Percentiles rank a stretch among this genome's conserved stretches.
phyloP scores from a whole-genome alignment of 1,140 invertebrate genomes.

The Papilio polyxenes region DNA sequence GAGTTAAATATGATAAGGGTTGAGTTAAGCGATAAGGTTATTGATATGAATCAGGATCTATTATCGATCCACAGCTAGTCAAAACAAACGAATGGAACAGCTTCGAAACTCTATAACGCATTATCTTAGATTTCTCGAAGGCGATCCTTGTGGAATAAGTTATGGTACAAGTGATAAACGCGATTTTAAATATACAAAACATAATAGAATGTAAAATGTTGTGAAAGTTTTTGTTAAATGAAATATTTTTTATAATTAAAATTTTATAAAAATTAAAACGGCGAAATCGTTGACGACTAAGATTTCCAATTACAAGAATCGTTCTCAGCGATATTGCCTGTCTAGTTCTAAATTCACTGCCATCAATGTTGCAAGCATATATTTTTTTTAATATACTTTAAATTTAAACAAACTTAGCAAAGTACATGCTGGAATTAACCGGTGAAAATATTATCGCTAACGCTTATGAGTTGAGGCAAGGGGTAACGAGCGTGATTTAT shows the following conservation, averaged over 20 bases:
- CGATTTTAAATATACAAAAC: neutral
- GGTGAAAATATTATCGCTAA: slow-evolving; percentile 16
- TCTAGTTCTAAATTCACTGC: no score
- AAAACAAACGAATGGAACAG: slow-evolving; percentile 52
- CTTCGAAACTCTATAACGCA: slow-evolving; percentile 51
- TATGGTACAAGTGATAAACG: slow-evolving; percentile 42
- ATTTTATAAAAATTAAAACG: no score
- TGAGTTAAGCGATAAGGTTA: neutral
- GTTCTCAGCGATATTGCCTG: no score
- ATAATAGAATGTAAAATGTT: no score
- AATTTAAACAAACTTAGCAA: no score
- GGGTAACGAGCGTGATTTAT: slow-evolving; percentile 70
- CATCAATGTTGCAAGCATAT: no score
- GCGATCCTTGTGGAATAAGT: slow-evolving; percentile 50
- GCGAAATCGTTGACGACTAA: no score
- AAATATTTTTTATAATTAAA: no score
- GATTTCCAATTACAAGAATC: no score
- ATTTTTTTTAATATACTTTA: no score
- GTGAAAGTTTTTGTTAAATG: no score
- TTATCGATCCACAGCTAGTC: slow-evolving; percentile 46
- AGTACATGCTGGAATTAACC: neutral
- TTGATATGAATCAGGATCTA: slow-evolving; percentile 3
- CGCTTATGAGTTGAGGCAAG: slow-evolving; percentile 42
- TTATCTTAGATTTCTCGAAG: slow-evolving; percentile 61
- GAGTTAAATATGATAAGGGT: neutral